phyloP scores from a whole-genome alignment of 2,888 invertebrate genomes.

The Callosobruchus maculatus region DNA sequence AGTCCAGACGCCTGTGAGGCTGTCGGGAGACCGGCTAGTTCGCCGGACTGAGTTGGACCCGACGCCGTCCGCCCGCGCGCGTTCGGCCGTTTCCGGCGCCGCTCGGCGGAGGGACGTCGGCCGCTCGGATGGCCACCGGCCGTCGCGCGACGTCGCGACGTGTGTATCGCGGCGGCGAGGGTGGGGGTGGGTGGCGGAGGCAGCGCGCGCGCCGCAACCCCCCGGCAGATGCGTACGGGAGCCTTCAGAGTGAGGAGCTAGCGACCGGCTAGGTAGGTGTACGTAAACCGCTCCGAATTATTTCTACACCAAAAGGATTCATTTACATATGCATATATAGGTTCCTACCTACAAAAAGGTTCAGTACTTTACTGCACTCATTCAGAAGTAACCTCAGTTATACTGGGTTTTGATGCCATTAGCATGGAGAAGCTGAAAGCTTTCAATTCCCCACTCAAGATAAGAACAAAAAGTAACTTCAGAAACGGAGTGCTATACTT shows the following conservation, averaged over 20 bases:
- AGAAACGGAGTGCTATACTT: no score
- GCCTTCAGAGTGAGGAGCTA: not conserved
- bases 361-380: no score
- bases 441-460: no score
- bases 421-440: no score
- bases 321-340: no score
- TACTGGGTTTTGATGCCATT: no score
- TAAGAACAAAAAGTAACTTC: no score
- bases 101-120: not conserved
- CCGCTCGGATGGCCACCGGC: constrained; percentile 4
- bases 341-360: no score
- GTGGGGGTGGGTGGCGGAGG: not conserved
- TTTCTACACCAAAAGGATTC: no score
- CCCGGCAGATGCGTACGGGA: not conserved
- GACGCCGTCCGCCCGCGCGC: constrained; percentile 13
- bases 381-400: no score
- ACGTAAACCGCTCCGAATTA: no score
- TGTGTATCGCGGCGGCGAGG: not conserved
- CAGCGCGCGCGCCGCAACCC: not conserved
- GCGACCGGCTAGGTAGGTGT: no score
- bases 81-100: constrained; percentile 11
- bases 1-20: constrained; percentile 50
- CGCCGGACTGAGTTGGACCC: constrained; percentile 12
- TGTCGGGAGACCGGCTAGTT: constrained; percentile 27
- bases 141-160: constrained; percentile 9